Evolutionary conservation across 2,113 vertebrate species (phyloP).

Genomic region (Climacteris rufus): DNA sequence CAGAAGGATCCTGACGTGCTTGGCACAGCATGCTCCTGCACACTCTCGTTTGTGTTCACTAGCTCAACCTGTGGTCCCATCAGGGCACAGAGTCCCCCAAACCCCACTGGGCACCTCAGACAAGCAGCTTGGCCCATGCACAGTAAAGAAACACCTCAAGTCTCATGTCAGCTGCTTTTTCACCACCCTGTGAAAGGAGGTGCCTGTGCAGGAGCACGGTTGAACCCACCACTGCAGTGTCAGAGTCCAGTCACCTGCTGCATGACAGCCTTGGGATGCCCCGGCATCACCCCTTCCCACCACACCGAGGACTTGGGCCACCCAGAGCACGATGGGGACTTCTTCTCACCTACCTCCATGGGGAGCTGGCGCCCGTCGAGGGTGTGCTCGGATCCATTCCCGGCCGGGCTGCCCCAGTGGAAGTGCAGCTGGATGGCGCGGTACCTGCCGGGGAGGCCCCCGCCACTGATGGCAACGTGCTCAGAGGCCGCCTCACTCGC

Average conservation of each 20-base stretch:
- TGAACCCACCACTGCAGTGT: rapidly evolving
- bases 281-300: background rate
- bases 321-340: rapidly evolving
- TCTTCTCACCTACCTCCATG: conserved; percentile 77
- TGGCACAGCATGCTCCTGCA: background rate
- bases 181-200: background rate
- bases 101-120: rapidly evolving
- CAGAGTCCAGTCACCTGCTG: rapidly evolving
- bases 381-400: conserved; percentile 83
- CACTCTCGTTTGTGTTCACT: background rate
- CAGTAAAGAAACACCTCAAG: background rate
- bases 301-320: background rate
- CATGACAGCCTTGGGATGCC: background rate
- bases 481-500: conserved; percentile 11
- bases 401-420: conserved; percentile 78
- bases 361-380: conserved; percentile 72
- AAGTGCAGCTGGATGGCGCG: conserved; percentile 81
- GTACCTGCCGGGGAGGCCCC: conserved; percentile 74
- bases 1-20: background rate
- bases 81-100: background rate
- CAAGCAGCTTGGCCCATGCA: rapidly evolving
- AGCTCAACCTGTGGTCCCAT: background rate
- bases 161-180: background rate
- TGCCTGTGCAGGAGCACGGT: rapidly evolving
- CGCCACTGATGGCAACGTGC: conserved; percentile 70